Conservation (phyloP, 2,797 vertebrate species). For the Lepus townsendii region DNA sequence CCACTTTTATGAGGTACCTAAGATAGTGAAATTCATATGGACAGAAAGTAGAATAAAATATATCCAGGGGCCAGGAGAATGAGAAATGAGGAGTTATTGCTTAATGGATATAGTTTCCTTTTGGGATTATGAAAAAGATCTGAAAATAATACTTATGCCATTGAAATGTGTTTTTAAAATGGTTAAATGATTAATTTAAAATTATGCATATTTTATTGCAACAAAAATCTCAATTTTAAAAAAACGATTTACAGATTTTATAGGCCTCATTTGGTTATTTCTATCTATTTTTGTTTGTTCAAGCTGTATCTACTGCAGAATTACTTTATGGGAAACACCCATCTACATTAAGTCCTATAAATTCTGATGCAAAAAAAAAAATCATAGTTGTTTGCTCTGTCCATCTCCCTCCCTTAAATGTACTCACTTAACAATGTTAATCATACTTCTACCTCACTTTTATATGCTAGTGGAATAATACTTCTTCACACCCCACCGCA, state of each 20-base stretch:
- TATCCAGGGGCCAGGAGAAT: neutral
- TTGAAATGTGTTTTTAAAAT: neutral
- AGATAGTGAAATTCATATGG: neutral
- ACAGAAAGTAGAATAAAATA: neutral
- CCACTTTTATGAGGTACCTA: neutral
- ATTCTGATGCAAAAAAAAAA: neutral
- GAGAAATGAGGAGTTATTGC: neutral
- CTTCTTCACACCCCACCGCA: neutral
- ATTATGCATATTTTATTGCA: constrained; percentile 1
- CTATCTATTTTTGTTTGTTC: neutral
- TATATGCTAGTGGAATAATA: neutral
- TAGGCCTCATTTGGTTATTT: neutral
- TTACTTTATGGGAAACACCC: neutral
- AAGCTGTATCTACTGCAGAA: neutral
- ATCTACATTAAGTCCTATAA: neutral
- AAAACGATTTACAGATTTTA: neutral
- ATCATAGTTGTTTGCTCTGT: neutral
- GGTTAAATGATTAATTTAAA: neutral
- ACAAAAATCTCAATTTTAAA: neutral
- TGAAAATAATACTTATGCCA: neutral
- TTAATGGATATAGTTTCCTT: neutral
- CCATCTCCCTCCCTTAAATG: neutral
- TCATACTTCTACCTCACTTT: neutral
- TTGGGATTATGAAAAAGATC: neutral
- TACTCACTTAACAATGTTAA: neutral